A percentile compares a stretch with the other conserved stretches of the same genome.
Evolutionary conservation across 2,797 vertebrate genomes (phyloP).

Genomic region (Pangasius djambal): DNA sequence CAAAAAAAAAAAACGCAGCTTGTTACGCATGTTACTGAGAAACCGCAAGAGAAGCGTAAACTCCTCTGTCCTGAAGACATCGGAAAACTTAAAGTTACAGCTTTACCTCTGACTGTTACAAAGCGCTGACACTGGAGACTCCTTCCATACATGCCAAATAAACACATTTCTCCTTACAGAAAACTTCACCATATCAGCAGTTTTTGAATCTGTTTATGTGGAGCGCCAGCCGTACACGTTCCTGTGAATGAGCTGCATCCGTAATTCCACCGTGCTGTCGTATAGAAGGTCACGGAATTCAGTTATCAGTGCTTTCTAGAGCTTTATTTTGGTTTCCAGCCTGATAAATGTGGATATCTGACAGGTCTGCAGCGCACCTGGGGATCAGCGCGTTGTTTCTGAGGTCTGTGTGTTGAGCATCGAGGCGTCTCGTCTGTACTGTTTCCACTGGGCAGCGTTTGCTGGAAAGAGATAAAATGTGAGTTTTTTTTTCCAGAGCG

Average conservation of each 20-base stretch:
- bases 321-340: background rate
- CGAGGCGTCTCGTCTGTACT: background rate
- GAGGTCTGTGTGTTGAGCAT: background rate
- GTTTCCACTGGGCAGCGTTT: background rate
- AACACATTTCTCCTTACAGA: background rate
- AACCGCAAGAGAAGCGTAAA: background rate
- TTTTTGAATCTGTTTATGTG: background rate
- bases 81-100: background rate
- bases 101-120: background rate
- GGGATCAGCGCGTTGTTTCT: background rate
- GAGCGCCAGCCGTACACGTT: background rate
- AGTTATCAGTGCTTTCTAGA: background rate
- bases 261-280: background rate
- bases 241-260: background rate
- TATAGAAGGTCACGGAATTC: background rate
- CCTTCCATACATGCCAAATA: background rate
- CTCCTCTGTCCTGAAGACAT: background rate
- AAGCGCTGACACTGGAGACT: background rate
- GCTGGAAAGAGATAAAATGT: slow-evolving; percentile 10
- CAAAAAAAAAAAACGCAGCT: background rate
- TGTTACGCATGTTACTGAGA: background rate
- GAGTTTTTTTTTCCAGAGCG: background rate
- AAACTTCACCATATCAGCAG: background rate
- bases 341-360: background rate
- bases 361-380: background rate